Evolutionary conservation across 2,888 invertebrate species (phyloP).

Genomic region (Lasiommata megera): DNA sequence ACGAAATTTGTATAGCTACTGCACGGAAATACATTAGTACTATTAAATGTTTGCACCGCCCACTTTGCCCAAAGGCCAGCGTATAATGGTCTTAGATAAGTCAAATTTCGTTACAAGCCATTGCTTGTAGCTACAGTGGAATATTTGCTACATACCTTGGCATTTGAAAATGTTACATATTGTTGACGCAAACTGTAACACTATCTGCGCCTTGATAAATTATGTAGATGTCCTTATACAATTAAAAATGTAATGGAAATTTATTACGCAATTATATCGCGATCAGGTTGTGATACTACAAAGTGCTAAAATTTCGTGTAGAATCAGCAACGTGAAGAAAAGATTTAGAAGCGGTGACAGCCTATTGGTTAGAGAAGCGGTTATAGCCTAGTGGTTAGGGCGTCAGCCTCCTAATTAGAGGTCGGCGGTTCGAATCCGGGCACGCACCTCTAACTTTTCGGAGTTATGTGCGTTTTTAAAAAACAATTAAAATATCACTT

Average conservation of each 20-base stretch:
- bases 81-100: slow-evolving; percentile 25
- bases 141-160: slow-evolving; percentile 63
- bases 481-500: no score
- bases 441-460: no score
- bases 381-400: no score
- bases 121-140: slow-evolving; percentile 35
- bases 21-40: slow-evolving; percentile 17
- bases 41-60: slow-evolving; percentile 21
- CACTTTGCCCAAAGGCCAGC: slow-evolving; percentile 24
- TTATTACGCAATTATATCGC: not conserved
- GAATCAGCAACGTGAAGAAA: no score
- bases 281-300: not conserved
- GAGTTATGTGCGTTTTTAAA: no score
- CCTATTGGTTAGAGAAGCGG: no score
- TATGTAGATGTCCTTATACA: slow-evolving; percentile 40
- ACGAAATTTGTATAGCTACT: not conserved
- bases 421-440: no score
- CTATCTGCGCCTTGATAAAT: slow-evolving; percentile 51
- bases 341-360: no score
- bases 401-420: no score
- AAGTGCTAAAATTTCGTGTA: no score
- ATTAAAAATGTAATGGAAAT: slow-evolving; percentile 29
- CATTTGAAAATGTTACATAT: slow-evolving; percentile 55
- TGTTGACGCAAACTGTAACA: slow-evolving; percentile 38
- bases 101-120: slow-evolving; percentile 38